Base-by-base conservation (phyloP, 2,888 invertebrate species). In the Eledona agricola region DNA sequence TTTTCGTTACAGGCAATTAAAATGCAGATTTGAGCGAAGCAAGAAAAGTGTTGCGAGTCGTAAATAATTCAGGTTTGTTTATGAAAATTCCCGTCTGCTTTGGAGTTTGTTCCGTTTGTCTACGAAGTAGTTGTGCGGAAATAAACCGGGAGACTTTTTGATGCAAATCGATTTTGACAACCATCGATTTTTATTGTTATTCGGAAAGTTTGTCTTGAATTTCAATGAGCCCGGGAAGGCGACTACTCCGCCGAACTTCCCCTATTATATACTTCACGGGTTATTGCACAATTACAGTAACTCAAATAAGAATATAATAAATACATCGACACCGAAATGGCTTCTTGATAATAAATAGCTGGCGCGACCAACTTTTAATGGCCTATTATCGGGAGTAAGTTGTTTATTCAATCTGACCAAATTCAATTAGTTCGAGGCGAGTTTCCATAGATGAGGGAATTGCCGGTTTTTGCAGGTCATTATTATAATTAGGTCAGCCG, bases 121-220 rank as follows among this genome's bases (percentile, higher is more conserved):
- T 5, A n/a, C n/a, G n/a, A n/a, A n/a, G n/a, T n/a, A n/a, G 50
- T 29, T 45, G 25, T 28, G 37, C 25, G 47, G 52, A 35, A 53
- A 49, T 46, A 47, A 29, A 47, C 19, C 25, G 4, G 38, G 43
- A 37, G 45, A 37, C 49, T 53, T n/a, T n/a, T 54, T 62, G 58
- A 58, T 62, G 56, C 60, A 59, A 66, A 71, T 68, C 69, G 66
- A 70, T 67, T 69, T 64, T 66, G 66, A 64, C 67, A 66, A 58
- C 63, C 66, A 63, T 71, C 64, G 69, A 67, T 67, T 72, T 71
- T 71, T 71, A 71, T 64, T 67, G 70, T 71, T 71, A 70, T 71
- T 64, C 61, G 51, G 46, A 59, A 71, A 72, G 65, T 71, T 72
- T 60, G 68, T 63, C 64, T 69, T 66, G 71, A 71, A 71, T 72